A percentile compares a stretch with the other conserved stretches of the same genome.
These are phyloP conservation scores for Ammodytes dubius DNA, from an alignment of 2,113 vertebrate genomes.

Conservation along the genomic window DNA sequence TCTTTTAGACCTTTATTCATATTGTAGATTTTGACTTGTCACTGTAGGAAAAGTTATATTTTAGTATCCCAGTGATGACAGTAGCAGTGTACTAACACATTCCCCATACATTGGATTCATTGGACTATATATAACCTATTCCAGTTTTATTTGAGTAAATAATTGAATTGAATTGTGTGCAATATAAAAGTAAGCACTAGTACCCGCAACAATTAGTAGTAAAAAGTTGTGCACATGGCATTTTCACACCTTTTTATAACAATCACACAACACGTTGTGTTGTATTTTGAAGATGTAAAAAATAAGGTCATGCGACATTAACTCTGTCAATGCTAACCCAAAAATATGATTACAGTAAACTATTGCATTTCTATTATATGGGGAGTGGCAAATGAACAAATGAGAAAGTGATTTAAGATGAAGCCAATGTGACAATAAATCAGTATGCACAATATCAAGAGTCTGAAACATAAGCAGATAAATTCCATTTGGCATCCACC, in stretches of 20 bases:
- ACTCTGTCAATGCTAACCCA: neutral
- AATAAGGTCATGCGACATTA: neutral
- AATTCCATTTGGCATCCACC: neutral
- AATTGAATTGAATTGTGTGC: no score
- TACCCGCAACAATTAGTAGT: neutral
- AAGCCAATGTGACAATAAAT: neutral
- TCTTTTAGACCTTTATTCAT: conserved; percentile 1
- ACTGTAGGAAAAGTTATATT: conserved; percentile 4
- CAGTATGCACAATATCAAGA: neutral
- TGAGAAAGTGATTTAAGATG: neutral
- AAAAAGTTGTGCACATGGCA: neutral
- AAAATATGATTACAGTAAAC: neutral
- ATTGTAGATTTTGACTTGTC: conserved; percentile 10
- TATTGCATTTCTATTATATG: neutral
- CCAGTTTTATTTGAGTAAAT: neutral
- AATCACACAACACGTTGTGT: neutral
- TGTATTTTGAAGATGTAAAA: neutral
- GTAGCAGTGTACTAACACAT: neutral
- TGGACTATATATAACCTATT: neutral
- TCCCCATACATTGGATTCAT: neutral
- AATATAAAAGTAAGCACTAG: neutral
- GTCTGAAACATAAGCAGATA: conserved; percentile 4
- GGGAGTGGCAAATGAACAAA: neutral
- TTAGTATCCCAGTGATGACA: no score
- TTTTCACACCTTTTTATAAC: neutral